Conservation (phyloP, 2,113 vertebrate species). For the Cyprinodon variegatus region DNA sequence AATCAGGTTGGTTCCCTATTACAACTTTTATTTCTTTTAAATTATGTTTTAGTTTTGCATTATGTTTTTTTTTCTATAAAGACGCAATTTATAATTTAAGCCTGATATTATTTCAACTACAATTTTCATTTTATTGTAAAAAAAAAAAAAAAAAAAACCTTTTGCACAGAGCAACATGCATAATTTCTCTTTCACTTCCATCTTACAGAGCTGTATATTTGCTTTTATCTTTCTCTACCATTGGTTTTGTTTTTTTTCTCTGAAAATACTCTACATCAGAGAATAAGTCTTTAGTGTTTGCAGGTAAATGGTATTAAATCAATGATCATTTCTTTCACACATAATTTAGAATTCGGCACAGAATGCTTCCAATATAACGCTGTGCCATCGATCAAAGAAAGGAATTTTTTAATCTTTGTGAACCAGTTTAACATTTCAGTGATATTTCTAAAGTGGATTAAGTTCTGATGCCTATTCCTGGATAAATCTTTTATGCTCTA, state of each 20-base stretch:
- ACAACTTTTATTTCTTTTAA: slow-evolving; percentile 4
- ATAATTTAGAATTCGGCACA: slow-evolving; percentile 8
- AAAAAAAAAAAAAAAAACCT: background rate
- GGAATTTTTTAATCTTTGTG: no score
- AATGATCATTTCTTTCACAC: background rate
- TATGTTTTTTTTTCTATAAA: background rate
- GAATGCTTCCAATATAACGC: background rate
- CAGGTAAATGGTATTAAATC: background rate
- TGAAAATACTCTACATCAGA: background rate
- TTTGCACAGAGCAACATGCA: background rate
- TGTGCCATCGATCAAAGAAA: slow-evolving; percentile 6
- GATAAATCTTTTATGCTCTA: background rate
- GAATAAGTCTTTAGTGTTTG: background rate
- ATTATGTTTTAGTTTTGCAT: background rate
- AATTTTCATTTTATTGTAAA: background rate
- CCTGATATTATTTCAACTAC: slow-evolving; percentile 4
- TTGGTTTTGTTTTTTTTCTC: background rate
- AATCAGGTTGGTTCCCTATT: slow-evolving; percentile 12
- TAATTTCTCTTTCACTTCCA: background rate
- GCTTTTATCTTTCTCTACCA: background rate
- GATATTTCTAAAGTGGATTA: slow-evolving; percentile 19
- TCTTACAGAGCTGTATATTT: background rate
- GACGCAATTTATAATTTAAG: background rate
- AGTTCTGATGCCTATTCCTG: slow-evolving; percentile 7
- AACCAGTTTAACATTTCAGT: slow-evolving; percentile 9